Base-by-base conservation (phyloP, 2,113 vertebrate genomes). In the Clupea harengus region DNA sequence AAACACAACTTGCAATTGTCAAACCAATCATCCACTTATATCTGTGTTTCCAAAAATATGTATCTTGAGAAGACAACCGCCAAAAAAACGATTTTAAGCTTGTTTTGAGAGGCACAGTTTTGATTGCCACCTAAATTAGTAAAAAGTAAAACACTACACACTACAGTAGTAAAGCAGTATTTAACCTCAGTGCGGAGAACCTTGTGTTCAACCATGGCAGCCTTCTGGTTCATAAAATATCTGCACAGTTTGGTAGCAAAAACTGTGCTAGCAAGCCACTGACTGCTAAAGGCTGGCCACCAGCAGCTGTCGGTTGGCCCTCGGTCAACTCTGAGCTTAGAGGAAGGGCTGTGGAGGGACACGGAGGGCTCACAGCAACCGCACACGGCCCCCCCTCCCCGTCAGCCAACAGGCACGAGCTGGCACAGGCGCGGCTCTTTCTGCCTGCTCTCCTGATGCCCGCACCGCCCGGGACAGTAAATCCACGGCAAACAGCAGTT, bases 401-500 rank as follows among this genome's bases (percentile, higher is more conserved):
- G 39, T 39, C 39, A 39, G 39, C 39, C 39, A 39, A 39, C 39
- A 39, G 39, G 39, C 39, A 39, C 18, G 52, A 54, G 52, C 52
- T 54, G 52, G 3, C 47, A 49, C 47, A 49, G 47, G 3, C 6
- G 52, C 52, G 11, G 54, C 54, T 22, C 72, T 78, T 32, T 78
- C 72, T 10, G 39, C 25, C 72, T 78, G 72, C 72, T 32, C 28
- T 60, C 54, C 54, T 20, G 54, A 60, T 5, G 54, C 28, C 72
- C 3, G 72, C 72, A 10, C 39, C 39, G 39, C 25, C 72, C 13
- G 81, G 50, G 83, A 85, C 84, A 87, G 87, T 88, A 88, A 90
- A 90, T 90, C 84, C 86, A 84, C 81, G 17, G 72, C 84, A 86
- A 88, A 90, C 86, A 88, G 84, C 84, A 81, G 54, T 8, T 57